phyloP scores from a whole-genome alignment of 2,113 vertebrate species.

The Eira barbara region DNA sequence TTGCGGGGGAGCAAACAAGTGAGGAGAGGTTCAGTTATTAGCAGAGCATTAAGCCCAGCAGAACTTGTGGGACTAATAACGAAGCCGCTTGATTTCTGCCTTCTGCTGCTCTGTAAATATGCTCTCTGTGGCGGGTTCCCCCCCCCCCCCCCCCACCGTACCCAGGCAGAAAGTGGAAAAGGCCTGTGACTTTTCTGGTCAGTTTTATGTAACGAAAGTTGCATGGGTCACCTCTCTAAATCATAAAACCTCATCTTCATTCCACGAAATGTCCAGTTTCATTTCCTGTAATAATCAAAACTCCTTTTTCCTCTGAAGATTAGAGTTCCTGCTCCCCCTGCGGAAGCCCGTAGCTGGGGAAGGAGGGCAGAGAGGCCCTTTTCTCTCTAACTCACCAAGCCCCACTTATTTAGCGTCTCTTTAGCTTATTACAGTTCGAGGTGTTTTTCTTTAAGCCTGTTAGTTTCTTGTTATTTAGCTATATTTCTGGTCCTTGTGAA shows the following conservation, averaged over 20 bases:
- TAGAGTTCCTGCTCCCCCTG: background rate
- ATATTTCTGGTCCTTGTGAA: background rate
- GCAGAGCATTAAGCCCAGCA: background rate
- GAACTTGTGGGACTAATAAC: background rate
- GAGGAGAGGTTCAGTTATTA: background rate
- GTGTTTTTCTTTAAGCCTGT: background rate
- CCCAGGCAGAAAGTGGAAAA: background rate
- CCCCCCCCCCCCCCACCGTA: no score
- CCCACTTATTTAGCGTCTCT: background rate
- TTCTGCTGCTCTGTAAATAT: background rate
- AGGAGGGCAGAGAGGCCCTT: background rate
- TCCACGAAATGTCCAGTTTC: background rate
- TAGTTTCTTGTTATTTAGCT: background rate
- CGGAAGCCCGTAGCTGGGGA: background rate
- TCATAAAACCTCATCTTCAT: slow-evolving; percentile 11
- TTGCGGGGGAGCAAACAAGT: background rate
- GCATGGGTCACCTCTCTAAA: background rate
- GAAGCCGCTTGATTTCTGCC: background rate
- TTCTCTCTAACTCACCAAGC: background rate
- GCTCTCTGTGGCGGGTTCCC: background rate
- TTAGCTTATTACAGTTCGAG: background rate
- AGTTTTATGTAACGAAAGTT: slow-evolving; percentile 2
- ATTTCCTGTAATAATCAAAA: background rate
- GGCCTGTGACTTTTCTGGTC: background rate
- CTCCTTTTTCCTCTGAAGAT: background rate